Evolutionary conservation across 2,888 invertebrate genomes (phyloP), one percentile per base, ranked within the genome.

Genomic region (Athripsodes cinereus): DNA sequence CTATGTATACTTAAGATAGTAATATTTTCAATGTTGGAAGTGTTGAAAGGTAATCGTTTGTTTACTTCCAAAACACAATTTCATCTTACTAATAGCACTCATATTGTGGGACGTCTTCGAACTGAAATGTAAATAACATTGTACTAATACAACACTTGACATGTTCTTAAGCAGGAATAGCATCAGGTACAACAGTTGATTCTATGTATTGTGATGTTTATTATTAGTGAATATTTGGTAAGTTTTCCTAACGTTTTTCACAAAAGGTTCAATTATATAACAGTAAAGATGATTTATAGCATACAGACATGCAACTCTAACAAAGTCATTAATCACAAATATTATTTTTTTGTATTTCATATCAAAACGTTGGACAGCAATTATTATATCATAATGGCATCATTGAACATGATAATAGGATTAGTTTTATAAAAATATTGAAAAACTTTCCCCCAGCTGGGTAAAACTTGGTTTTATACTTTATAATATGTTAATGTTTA

Each of bases 121-220:
- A 16, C 40, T 13, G n/a, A 13, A 40, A 40, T 40, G 40, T 40
- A 40, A n/a, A 16, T 31, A 31, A 31, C 31, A 6, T 40, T 16
- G 40, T 40, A 8, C 16, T 2, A 40, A 40, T 13, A 40, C 40
- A 3, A 5, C 40, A 16, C 40, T 40, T 40, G 40, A 40, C 40
- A 40, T 40, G 3, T 40, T 16, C 16, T n/a, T 16, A 13, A 40
- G 31, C 6, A 31, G 3, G 16, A 40, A 40, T 13, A 40, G 13
- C 40, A 13, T 40, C 40, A 40, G 40, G 40, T 31, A 31, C 40
- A 13, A 16, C 2, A 16, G n/a, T 40, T 8, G 3, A 13, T 8
- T 40, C 40, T 16, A n/a, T n/a, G n/a, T n/a, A 40, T 40, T 40
- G 40, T 40, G 40, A 40, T 40, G n/a, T 40, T 40, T 40, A 40